These are phyloP conservation scores for Lepeophtheirus nordmannii DNA, from an alignment of 2,888 invertebrate species.

Conservation along the genomic window DNA sequence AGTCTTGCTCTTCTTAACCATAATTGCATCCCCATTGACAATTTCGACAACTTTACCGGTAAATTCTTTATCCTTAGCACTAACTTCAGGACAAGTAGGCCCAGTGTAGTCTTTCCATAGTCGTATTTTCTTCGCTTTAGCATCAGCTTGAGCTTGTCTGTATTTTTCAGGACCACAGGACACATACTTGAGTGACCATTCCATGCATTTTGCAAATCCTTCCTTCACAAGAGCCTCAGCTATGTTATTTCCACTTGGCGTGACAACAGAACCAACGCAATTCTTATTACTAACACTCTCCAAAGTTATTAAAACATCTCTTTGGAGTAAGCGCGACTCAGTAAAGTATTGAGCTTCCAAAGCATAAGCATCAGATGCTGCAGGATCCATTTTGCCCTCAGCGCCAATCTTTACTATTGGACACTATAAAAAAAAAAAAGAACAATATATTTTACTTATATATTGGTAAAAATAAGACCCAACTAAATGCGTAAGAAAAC, in stretches of 20 bases:
- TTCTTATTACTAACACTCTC: conserved; percentile 85
- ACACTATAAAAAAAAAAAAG: conserved; percentile 32
- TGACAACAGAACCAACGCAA: conserved; percentile 79
- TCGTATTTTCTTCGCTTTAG: conserved; percentile 68
- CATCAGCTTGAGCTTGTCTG: conserved; percentile 63
- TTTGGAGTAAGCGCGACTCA: conserved; percentile 74
- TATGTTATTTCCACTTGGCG: conserved; percentile 68
- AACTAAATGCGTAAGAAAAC: too few species aligned
- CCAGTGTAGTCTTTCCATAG: conserved; percentile 85
- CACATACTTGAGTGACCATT: conserved; percentile 72
- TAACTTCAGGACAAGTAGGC: conserved; percentile 38
- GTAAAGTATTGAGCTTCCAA: conserved; percentile 89
- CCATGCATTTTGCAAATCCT: conserved; percentile 84
- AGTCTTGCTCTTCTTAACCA: conserved; percentile 62
- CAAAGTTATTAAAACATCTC: conserved; percentile 71
- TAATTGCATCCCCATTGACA: conserved; percentile 80
- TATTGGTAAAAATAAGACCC: too few species aligned
- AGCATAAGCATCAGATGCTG: conserved; percentile 44
- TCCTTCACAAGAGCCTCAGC: conserved; percentile 75
- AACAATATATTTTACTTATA: not conserved
- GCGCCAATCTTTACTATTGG: conserved; percentile 59
- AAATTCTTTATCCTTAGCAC: conserved; percentile 64
- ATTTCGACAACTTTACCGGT: conserved; percentile 71
- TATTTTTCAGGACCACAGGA: conserved; percentile 64
- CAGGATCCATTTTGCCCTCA: conserved; percentile 44